Evolutionary conservation across 2,797 vertebrate species (phyloP), one percentile per base, ranked within the genome.

Genomic region (Enteromius treurensis): DNA sequence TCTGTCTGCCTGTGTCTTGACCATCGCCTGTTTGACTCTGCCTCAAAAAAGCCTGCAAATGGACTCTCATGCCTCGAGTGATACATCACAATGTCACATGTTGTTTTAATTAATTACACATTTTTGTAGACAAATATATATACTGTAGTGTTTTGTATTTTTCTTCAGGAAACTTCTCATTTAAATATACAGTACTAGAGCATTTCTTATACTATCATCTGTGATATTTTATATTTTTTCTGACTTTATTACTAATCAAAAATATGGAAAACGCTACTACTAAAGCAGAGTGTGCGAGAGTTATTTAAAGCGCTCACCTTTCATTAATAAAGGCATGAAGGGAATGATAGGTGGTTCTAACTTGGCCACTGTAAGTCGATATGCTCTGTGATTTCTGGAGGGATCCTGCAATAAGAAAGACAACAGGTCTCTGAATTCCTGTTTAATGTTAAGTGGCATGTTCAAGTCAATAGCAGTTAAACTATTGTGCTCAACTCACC

Each of bases 291-390:
- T 77, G 21, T 19, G 49, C 32, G 15, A 68, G 64, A 19, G 15
- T 17, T 0, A 37, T 37, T 37, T 37, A 37, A 37, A 37, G 65
- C 19, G 15, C 87, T 95, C 94, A 99, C 98, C 98, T 97, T 99
- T 99, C 90, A 99, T 99, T 86, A 99, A 95, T 89, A 99, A 94
- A 0, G 98, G 98, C 97, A 98, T 99, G 93, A 99, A 99, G 86
- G 98, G 98, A 91, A 99, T 99, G 91, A 98, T 94, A 84, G 98
- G 98, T 73, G 98, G 95, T 47, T 98, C 96, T 93, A 98, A 92
- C 88, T 99, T 98, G 88, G 97, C 94, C 62, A 97, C 94, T 10
- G 96, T 97, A 85, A 99, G 95, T 87, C 98, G 94, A 91, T 99
- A 99, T 34, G 96, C 95, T 79, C 98, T 93, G 89, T 99, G 98